Base-by-base conservation (phyloP, 2,113 vertebrate genomes). In the Pelobates fuscus region DNA sequence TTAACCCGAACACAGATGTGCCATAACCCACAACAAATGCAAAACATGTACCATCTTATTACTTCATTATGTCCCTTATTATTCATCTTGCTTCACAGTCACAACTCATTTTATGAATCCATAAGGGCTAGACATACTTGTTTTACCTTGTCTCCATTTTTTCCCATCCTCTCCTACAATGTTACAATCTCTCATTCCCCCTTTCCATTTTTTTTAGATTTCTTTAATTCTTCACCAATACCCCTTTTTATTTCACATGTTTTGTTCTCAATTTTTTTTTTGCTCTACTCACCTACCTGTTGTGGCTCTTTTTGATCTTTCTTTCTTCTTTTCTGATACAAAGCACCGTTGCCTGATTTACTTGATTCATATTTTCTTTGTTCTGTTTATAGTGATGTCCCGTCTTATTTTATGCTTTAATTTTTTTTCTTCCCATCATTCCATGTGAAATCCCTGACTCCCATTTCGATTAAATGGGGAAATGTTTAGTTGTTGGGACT, bases 1-100 rank as follows among this genome's bases (percentile, higher is more conserved):
- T 54, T 77, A 77, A 68, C 73, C 43, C 64, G 20, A 68, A 41
- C 73, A 64, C 73, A 77, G 73, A 77, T 77, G 73, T 68, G 73
- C 65, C 55, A 61, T 68, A 77, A 77, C 68, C 73, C 73, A 61
- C 57, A 26, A 59, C 57, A 77, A 77, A 77, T 68, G 73, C 41
- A 68, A 77, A 68, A 57, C 43, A 27, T 77, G 37, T 55, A 37
- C 57, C 49, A 52, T 77, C 64, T 68, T 68, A 68, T 68, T 77
- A 55, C 65, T 77, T 77, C 65, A 68, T 67, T 68, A 77, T 61
- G 65, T 61, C 57, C 57, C 55, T 67, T 77, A 77, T 68, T 61
- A 68, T 61, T 77, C 44, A 68, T 67, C 65, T 67, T 60, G 64
- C 64, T 24, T 68, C 62, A 68, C 41, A 61, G 64, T 77, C 65